Conservation (phyloP, 2,113 vertebrate species). For the Pithys albifrons region DNA sequence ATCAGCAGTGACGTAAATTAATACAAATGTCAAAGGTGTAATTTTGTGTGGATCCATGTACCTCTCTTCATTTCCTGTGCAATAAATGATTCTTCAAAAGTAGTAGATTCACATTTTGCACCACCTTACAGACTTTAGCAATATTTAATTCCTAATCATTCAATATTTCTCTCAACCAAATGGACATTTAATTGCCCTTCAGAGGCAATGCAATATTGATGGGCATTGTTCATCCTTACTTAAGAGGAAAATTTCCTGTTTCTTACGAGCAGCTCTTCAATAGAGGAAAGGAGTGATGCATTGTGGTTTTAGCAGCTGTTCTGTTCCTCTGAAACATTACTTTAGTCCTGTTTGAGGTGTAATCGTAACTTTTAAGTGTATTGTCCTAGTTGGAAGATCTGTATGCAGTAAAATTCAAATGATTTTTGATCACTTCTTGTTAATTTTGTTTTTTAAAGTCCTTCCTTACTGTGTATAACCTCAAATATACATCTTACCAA, state of each 20-base stretch:
- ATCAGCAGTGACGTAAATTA: neutral
- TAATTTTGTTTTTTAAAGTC: neutral
- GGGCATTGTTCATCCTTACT: rapidly evolving
- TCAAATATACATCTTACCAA: neutral
- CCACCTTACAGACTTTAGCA: neutral
- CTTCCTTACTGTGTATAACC: neutral
- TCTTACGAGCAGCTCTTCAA: neutral
- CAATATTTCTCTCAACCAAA: neutral
- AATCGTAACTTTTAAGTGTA: neutral
- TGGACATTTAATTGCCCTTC: neutral
- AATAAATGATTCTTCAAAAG: neutral
- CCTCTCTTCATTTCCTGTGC: neutral
- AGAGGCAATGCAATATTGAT: neutral
- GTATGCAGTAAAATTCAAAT: neutral
- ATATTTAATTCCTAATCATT: neutral
- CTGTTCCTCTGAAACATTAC: neutral
- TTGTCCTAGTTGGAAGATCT: neutral
- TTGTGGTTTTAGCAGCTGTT: neutral
- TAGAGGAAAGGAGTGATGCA: neutral
- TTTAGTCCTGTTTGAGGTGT: neutral
- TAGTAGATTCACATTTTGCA: neutral
- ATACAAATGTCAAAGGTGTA: neutral
- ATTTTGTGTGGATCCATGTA: neutral
- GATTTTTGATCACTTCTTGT: neutral
- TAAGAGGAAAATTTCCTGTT: neutral